Percentiles rank a stretch among this genome's conserved stretches.
These are phyloP conservation scores for Drosophila cardini DNA, from an alignment of 1,140 invertebrate species.

Conservation along the genomic window DNA sequence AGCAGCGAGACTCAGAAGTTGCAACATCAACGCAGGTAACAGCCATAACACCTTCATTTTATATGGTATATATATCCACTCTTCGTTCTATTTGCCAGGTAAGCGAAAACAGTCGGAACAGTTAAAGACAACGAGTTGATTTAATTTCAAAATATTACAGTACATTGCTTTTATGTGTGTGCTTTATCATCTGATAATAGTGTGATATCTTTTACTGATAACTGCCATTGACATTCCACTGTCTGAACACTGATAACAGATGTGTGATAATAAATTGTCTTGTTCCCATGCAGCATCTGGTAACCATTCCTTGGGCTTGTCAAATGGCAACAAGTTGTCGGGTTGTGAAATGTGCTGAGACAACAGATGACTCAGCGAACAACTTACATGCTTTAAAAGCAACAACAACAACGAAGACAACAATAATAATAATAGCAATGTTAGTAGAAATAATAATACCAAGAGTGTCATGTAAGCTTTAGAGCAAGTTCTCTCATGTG, in stretches of 20 bases:
- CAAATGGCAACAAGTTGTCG: conserved; percentile 28
- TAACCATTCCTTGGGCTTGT: conserved; percentile 4
- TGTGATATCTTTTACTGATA: conserved; percentile 48
- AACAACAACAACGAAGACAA: background rate
- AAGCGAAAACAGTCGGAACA: conserved; percentile 8
- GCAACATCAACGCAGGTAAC: conserved; percentile 15
- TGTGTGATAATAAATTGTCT: conserved; percentile 44
- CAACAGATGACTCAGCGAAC: conserved; percentile 20
- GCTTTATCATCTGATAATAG: conserved; percentile 50
- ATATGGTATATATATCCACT: background rate
- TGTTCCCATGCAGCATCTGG: conserved; percentile 25
- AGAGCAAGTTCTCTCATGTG: background rate
- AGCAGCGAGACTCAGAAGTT: background rate
- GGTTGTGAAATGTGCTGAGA: conserved; percentile 26
- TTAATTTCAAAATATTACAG: conserved; percentile 51
- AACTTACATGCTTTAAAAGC: background rate
- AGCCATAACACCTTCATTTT: conserved; percentile 47
- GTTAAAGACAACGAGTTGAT: conserved; percentile 26
- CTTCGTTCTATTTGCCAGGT: conserved; percentile 8
- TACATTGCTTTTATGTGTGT: conserved; percentile 29
- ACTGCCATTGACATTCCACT: conserved; percentile 66
- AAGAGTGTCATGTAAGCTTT: background rate
- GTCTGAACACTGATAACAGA: conserved; percentile 37
- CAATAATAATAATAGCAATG: background rate
- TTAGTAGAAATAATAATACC: background rate